Conservation (phyloP, 2,113 vertebrate species). For the Glaucidium brasilianum region DNA sequence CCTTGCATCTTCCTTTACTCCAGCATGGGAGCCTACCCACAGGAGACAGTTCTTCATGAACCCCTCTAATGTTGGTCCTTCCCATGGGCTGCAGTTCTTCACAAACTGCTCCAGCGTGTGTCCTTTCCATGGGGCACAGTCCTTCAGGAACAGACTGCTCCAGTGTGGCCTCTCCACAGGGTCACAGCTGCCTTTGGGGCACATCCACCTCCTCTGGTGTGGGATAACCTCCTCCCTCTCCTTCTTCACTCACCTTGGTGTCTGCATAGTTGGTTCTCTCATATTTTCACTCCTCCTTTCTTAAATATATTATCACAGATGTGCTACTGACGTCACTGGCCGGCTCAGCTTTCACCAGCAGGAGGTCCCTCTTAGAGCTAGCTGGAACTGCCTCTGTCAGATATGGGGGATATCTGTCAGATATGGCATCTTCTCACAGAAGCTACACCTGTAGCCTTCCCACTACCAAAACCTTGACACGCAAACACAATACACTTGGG, state of each 20-base stretch:
- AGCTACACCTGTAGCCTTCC: no score
- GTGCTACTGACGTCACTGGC: fast-evolving
- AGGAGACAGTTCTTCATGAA: no score
- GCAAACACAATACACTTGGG: background rate
- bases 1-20: background rate
- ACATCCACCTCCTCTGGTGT: no score
- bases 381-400: background rate
- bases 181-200: no score
- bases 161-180: background rate
- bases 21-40: background rate
- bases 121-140: background rate
- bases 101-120: background rate
- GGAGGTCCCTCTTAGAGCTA: background rate
- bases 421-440: no score
- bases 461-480: no score
- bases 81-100: background rate
- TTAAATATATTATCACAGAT: background rate
- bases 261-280: no score
- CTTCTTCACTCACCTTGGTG: no score
- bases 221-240: no score
- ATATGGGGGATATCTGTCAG: background rate
- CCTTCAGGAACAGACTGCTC: background rate
- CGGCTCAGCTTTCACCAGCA: background rate
- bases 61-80: background rate
- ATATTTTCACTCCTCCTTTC: background rate